A percentile compares a stretch with the other conserved stretches of the same genome.
Evolutionary conservation across 2,113 vertebrate genomes (phyloP).

Genomic region (Macroglossus sobrinus): DNA sequence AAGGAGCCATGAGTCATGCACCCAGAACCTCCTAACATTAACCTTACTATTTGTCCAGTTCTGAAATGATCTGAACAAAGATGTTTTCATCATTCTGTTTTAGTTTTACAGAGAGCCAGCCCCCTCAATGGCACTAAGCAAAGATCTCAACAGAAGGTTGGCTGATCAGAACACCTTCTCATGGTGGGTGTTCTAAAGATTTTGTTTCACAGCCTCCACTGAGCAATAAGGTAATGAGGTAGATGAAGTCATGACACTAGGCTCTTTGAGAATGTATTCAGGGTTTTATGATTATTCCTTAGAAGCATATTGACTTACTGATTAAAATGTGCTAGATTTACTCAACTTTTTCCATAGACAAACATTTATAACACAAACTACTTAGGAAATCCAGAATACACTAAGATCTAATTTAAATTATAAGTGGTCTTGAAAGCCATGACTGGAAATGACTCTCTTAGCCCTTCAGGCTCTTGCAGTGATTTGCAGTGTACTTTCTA

Average conservation of each 20-base stretch:
- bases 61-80: neutral
- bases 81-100: neutral
- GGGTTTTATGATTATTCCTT: neutral
- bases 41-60: neutral
- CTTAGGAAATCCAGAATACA: slow-evolving; percentile 34
- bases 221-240: neutral
- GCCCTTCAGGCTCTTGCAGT: neutral
- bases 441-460: slow-evolving; percentile 47
- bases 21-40: neutral
- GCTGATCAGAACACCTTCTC: neutral
- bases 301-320: neutral
- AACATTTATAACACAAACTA: slow-evolving; percentile 10
- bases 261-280: neutral
- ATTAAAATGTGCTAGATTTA: slow-evolving; percentile 16
- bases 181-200: neutral
- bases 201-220: neutral
- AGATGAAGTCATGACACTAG: neutral
- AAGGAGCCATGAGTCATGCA: neutral
- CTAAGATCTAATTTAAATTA: slow-evolving; percentile 29
- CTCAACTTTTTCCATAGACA: slow-evolving; percentile 23
- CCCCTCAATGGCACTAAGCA: neutral
- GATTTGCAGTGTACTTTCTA: slow-evolving; percentile 51
- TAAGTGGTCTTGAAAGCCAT: slow-evolving; percentile 56
- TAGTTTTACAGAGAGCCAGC: neutral
- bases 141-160: neutral